phyloP scores from a whole-genome alignment of 2,797 vertebrate genomes.

The Perodicticus potto region DNA sequence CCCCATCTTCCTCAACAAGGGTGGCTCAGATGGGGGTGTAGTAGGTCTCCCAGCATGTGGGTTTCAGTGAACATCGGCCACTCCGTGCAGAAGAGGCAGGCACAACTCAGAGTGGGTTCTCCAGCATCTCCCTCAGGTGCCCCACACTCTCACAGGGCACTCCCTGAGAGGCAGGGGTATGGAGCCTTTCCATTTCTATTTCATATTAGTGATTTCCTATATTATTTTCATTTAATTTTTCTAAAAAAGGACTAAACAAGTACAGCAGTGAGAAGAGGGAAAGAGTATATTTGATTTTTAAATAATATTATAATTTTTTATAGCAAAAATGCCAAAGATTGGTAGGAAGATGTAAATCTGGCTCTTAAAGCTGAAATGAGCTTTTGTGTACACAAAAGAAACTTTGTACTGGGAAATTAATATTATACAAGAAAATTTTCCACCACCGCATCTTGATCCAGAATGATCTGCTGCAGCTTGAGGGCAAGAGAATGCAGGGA shows the following conservation, averaged over 20 bases:
- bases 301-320: not conserved
- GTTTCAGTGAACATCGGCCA: not conserved
- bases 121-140: not conserved
- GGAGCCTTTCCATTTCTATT: not conserved
- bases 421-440: not conserved
- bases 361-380: not conserved
- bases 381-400: no score
- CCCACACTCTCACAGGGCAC: not conserved
- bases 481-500: not conserved
- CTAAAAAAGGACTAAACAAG: no score
- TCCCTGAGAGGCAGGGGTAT: not conserved
- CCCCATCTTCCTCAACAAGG: not conserved
- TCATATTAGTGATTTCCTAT: not conserved
- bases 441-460: not conserved
- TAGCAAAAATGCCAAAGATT: not conserved
- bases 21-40: not conserved
- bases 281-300: not conserved
- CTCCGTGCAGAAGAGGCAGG: not conserved
- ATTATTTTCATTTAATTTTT: no score
- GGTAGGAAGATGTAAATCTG: not conserved
- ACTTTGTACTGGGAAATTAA: not conserved
- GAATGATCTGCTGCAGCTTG: not conserved
- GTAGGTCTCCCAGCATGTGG: not conserved
- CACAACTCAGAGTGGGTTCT: rapidly evolving
- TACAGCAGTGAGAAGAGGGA: no score